Percentiles rank a stretch among this genome's conserved stretches.
Conservation (phyloP, 1,140 invertebrate species). For the Drosophila pseudoananassae region DNA sequence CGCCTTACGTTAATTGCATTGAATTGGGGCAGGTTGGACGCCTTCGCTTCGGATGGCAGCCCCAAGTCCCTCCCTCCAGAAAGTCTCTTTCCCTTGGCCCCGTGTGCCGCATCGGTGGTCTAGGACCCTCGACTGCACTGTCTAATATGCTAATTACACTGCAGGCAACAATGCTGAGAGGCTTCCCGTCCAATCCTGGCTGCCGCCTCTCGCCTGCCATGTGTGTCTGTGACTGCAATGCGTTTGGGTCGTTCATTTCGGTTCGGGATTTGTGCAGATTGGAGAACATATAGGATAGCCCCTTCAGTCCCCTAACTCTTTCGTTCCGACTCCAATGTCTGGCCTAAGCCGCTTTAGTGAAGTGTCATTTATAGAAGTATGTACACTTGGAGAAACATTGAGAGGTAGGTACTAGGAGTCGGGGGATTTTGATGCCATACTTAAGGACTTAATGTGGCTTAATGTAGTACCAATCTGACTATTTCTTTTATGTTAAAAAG, state of each 20-base stretch:
- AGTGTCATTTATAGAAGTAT: constrained; percentile 40
- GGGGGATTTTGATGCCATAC: too few species aligned
- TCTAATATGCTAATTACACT: constrained; percentile 82
- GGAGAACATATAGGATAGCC: constrained; percentile 27
- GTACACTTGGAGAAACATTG: constrained; percentile 9
- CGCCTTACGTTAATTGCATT: constrained; percentile 79
- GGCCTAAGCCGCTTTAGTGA: constrained; percentile 66
- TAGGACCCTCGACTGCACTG: constrained; percentile 56
- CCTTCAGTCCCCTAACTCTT: background rate
- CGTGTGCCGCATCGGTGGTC: constrained; percentile 9
- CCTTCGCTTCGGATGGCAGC: constrained; percentile 16
- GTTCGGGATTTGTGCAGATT: constrained; percentile 67
- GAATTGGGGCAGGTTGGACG: constrained; percentile 60
- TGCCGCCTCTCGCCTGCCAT: background rate
- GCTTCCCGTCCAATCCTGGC: background rate
- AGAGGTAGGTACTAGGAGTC: background rate
- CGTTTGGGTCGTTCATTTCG: constrained; percentile 68
- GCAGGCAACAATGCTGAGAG: constrained; percentile 57
- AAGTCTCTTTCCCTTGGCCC: background rate
- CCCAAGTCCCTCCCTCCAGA: background rate
- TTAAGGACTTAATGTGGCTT: too few species aligned
- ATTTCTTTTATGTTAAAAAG: too few species aligned
- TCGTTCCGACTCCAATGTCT: constrained; percentile 34
- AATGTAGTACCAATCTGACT: too few species aligned
- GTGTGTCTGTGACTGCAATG: constrained; percentile 66